Conservation (phyloP, 2,113 vertebrate genomes). For the Anoura caudifer region DNA sequence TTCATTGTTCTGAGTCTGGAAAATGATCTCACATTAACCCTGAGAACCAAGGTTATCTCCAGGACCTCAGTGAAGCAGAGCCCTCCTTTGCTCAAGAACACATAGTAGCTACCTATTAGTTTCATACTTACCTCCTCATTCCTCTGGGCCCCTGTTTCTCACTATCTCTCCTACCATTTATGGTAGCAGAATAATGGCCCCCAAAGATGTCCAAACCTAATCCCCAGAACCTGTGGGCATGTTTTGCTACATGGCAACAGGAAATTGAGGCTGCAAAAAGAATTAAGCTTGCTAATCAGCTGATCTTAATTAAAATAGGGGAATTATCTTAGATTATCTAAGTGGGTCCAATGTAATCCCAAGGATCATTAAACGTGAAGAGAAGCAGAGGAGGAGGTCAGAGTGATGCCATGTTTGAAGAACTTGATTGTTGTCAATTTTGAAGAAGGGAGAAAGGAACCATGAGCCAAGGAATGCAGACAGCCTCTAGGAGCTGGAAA, state of each 20-base stretch:
- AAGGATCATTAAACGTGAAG: not conserved
- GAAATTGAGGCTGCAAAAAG: not conserved
- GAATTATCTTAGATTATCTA: not conserved
- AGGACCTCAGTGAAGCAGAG: not conserved
- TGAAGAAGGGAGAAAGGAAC: not conserved
- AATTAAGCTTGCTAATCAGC: not conserved
- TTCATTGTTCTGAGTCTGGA: slow-evolving; percentile 62
- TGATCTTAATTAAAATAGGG: not conserved
- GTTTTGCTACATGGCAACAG: not conserved
- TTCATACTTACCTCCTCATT: not conserved
- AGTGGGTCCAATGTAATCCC: not conserved
- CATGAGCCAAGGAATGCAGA: not conserved
- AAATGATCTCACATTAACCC: slow-evolving; percentile 53
- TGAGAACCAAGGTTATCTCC: not conserved
- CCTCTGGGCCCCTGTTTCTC: not conserved
- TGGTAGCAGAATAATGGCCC: not conserved
- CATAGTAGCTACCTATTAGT: not conserved
- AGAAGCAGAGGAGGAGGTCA: not conserved
- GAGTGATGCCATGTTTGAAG: not conserved
- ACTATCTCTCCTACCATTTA: not conserved
- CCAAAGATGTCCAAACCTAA: not conserved
- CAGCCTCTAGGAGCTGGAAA: not conserved
- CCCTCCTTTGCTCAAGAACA: not conserved
- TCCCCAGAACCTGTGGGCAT: not conserved
- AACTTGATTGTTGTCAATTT: not conserved